Conservation (phyloP, 92 coral and sea anemone species). For the Porites lobata region DNA sequence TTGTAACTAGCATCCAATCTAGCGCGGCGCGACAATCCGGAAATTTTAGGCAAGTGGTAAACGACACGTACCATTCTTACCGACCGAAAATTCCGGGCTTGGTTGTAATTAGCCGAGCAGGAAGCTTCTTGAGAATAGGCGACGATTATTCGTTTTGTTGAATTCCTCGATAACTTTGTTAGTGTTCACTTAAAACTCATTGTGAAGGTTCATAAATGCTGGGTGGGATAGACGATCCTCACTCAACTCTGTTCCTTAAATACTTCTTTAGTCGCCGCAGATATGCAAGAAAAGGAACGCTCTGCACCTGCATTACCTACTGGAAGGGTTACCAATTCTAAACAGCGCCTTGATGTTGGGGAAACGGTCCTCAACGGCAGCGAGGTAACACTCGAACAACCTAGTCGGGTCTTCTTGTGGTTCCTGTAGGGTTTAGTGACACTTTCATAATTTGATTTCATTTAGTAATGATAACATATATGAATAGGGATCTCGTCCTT, state of each 20-base stretch:
- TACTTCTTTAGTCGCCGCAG: background rate
- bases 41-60: too few relatives aligned
- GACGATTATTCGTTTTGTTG: too few relatives aligned
- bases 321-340: background rate
- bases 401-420: background rate
- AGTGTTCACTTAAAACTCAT: background rate
- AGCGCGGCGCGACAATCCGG: too few relatives aligned
- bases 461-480: too few relatives aligned
- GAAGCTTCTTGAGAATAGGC: too few relatives aligned
- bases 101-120: too few relatives aligned
- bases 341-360: background rate
- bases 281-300: background rate
- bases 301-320: background rate
- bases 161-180: background rate
- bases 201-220: background rate
- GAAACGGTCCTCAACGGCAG: background rate
- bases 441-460: too few relatives aligned
- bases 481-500: background rate
- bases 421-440: background rate
- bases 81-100: too few relatives aligned
- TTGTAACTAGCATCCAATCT: too few relatives aligned
- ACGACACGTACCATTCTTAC: too few relatives aligned
- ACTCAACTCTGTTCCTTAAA: background rate
- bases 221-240: background rate
- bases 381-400: conserved; percentile 1